Percentiles rank a stretch among this genome's conserved stretches.
Conservation (phyloP, 2,888 invertebrate genomes). For the Nephrotoma guestfalica region DNA sequence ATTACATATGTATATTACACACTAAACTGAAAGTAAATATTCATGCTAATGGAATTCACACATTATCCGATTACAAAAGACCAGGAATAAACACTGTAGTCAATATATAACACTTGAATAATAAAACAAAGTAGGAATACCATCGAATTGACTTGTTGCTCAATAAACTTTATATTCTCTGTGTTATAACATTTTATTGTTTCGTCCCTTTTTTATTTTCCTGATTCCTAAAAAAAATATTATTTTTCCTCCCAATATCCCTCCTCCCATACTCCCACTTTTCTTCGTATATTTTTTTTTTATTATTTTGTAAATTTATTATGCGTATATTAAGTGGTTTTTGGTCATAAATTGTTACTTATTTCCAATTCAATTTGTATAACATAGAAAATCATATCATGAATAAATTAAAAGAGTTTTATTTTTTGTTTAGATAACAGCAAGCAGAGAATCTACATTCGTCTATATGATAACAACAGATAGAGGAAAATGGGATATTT, state of each 20-base stretch:
- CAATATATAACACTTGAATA: neutral
- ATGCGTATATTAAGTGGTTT: constrained; percentile 4
- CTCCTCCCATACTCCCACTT: neutral
- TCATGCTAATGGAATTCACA: neutral
- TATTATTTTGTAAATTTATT: constrained; percentile 1
- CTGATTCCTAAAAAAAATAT: neutral
- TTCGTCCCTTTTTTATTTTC: neutral
- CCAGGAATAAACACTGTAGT: neutral
- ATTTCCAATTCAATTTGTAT: constrained; percentile 3
- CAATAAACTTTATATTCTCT: neutral
- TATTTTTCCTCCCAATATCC: neutral
- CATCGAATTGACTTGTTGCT: constrained; percentile 3
- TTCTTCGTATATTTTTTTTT: neutral
- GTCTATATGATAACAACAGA: neutral
- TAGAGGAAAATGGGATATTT: neutral
- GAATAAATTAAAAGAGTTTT: constrained; percentile 2
- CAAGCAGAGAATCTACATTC: neutral
- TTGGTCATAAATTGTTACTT: constrained; percentile 4
- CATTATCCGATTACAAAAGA: neutral
- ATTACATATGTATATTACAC: neutral
- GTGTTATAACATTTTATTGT: neutral
- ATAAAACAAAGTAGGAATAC: neutral
- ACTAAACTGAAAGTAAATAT: neutral
- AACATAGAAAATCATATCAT: constrained; percentile 4
- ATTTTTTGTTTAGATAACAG: neutral